Evolutionary conservation across 1,140 invertebrate genomes (phyloP).

Genomic region (Eupristina koningsbergeri): DNA sequence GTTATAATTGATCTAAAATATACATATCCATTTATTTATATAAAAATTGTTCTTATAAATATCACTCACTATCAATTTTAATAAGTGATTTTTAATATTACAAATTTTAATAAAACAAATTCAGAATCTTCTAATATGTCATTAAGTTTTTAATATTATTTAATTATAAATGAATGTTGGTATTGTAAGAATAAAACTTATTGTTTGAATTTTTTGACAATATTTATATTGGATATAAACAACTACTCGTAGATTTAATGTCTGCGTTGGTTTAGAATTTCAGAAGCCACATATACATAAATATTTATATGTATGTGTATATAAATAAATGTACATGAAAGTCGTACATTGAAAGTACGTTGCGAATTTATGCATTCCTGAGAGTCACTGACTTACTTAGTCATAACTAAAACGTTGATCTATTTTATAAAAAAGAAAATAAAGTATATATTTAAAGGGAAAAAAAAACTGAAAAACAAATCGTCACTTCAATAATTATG

Average conservation of each 20-base stretch:
- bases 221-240: not conserved
- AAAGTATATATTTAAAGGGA: slow-evolving; percentile 40
- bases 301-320: not conserved
- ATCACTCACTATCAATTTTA: too few species aligned
- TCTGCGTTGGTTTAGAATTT: slow-evolving; percentile 8
- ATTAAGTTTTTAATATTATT: too few species aligned
- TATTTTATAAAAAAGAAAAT: slow-evolving; percentile 45
- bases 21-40: too few species aligned
- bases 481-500: slow-evolving; percentile 29
- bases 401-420: slow-evolving; percentile 26
- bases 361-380: slow-evolving; percentile 34
- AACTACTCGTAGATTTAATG: slow-evolving; percentile 20
- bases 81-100: too few species aligned
- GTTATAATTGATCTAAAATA: too few species aligned
- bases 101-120: too few species aligned
- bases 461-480: not conserved
- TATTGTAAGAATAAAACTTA: too few species aligned
- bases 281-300: not conserved
- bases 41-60: too few species aligned
- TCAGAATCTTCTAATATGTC: too few species aligned
- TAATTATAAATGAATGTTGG: too few species aligned
- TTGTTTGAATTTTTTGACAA: not conserved
- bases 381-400: slow-evolving; percentile 38
- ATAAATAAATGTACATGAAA: not conserved
- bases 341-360: slow-evolving; percentile 35